Base-by-base conservation (phyloP, 2,888 invertebrate genomes). In the Helobdella robusta region DNA sequence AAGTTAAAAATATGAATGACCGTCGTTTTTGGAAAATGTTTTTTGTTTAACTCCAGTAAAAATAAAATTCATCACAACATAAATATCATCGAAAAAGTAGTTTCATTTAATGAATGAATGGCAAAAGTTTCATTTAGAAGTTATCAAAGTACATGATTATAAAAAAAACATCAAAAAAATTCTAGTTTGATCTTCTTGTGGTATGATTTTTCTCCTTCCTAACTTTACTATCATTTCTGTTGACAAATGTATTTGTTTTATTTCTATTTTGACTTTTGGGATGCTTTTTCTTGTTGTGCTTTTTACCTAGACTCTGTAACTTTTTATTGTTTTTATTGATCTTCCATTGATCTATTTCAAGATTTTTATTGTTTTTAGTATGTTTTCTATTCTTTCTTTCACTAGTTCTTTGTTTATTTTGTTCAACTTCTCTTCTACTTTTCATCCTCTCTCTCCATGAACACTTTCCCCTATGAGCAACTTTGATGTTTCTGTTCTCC, bases 381-480 rank as follows among this genome's bases (percentile, higher is more conserved):
- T 50, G n/a, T 25, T 50, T 50, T 25, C 25, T 50, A n/a, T 60
- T 60, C 25, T 40, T 60, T 6, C 46, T 60, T 40, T 60, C 25
- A 35, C 30, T 40, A n/a, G 20, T 1, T 40, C 46, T 60, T 28
- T 60, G 23, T 40, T 30, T n/a, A 25, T 2, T 23, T 25, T 4
- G 11, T 60, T 60, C 18, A 11, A n/a, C 28, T 60, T 46, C 28
- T 60, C 30, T 40, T 60, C 60, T 44, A 32, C 36, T 36, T 35
- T n/a, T n/a, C n/a, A n/a, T n/a, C n/a, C n/a, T n/a, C n/a, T n/a
- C n/a, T n/a, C n/a, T n/a, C n/a, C n/a, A n/a, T n/a, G n/a, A n/a
- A n/a, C 66, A 66, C 11, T 32, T 23, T 5, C 66, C 67, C 11
- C 44, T 52, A 28, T 62, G 36, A 1, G 25, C 25, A 20, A 66